Percentiles rank a stretch among this genome's conserved stretches.
These are phyloP conservation scores for Bombus polaris DNA, from an alignment of 1,140 invertebrate genomes.

Conservation along the genomic window DNA sequence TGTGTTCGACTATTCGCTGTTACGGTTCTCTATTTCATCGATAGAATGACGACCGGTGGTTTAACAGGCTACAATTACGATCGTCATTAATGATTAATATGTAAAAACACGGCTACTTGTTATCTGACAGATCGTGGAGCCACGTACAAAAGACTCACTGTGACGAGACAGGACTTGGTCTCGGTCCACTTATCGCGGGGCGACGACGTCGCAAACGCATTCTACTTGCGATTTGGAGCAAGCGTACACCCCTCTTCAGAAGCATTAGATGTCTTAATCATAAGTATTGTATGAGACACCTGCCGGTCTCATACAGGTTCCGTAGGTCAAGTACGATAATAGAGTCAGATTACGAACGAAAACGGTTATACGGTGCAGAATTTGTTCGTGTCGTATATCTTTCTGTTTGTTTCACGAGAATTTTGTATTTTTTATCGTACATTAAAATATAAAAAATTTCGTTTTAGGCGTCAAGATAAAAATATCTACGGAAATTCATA, in stretches of 20 bases:
- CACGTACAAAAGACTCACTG: slow-evolving; percentile 69
- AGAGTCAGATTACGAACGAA: neutral
- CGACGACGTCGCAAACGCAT: slow-evolving; percentile 58
- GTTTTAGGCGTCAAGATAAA: too few species aligned
- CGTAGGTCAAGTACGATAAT: neutral
- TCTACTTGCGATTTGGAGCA: slow-evolving; percentile 67
- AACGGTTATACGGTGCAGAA: neutral
- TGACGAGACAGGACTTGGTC: slow-evolving; percentile 75
- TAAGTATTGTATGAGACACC: neutral
- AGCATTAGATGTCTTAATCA: neutral
- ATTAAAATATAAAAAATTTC: too few species aligned
- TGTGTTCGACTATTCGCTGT: too few species aligned
- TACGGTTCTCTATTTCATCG: neutral
- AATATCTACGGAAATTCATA: too few species aligned
- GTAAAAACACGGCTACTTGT: neutral
- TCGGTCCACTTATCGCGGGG: slow-evolving; percentile 78
- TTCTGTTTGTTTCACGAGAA: too few species aligned
- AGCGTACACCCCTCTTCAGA: neutral
- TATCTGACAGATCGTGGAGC: slow-evolving; percentile 28
- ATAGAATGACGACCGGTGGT: neutral
- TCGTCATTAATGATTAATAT: neutral
- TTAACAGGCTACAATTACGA: neutral
- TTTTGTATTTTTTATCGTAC: too few species aligned
- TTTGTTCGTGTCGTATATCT: neutral
- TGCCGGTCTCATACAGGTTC: neutral